phyloP scores from a whole-genome alignment of 1,140 invertebrate species.

The Berghia stephanieae region DNA sequence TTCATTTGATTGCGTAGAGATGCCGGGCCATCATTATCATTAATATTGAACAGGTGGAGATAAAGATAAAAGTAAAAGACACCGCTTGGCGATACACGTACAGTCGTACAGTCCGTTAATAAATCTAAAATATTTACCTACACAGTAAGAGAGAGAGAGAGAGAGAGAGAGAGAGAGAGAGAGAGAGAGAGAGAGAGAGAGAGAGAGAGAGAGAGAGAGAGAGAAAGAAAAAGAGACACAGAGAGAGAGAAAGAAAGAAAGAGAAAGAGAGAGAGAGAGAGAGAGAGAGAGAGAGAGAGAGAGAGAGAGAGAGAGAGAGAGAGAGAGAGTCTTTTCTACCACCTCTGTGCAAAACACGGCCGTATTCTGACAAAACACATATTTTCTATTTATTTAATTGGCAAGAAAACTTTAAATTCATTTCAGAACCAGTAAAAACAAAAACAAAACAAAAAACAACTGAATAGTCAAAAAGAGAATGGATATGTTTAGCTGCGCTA shows the following conservation, averaged over 20 bases:
- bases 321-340: constrained; percentile 12
- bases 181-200: constrained; percentile 20
- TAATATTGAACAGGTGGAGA: not conserved
- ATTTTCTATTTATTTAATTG: not conserved
- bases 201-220: constrained; percentile 33
- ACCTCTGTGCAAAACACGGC: not conserved
- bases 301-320: constrained; percentile 19
- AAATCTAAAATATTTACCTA: not conserved
- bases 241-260: constrained; percentile 29
- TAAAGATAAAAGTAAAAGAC: not conserved
- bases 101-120: no score
- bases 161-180: constrained; percentile 25
- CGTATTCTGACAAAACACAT: not conserved
- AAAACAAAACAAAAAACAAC: no score
- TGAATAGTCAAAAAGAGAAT: no score
- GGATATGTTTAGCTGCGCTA: no score
- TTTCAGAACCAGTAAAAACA: no score
- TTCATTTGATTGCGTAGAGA: no score
- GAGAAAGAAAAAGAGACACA: constrained; percentile 11
- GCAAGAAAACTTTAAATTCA: not conserved
- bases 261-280: constrained; percentile 29
- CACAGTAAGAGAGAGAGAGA: constrained; percentile 13
- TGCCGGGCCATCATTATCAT: no score
- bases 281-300: not conserved
- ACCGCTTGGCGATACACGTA: no score